Percentiles rank a stretch among this genome's conserved stretches.
Conservation (phyloP, 2,113 vertebrate genomes). For the Arothron firmamentum region DNA sequence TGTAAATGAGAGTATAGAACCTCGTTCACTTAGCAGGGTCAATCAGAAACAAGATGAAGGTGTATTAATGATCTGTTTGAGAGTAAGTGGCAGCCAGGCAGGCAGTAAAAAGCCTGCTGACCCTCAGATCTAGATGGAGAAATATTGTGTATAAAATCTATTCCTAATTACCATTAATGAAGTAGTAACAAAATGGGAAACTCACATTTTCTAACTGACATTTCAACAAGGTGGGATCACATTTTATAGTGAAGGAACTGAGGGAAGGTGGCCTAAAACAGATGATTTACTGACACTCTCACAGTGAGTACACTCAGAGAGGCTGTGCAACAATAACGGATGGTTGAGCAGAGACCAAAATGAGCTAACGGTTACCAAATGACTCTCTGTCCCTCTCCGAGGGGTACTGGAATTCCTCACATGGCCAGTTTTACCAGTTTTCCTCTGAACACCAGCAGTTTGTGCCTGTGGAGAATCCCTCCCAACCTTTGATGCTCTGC, state of each 20-base stretch:
- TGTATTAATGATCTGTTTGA: constrained; percentile 45
- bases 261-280: constrained; percentile 8
- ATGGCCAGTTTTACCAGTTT: constrained; percentile 27
- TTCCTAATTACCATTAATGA: neutral
- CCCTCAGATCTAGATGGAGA: too few species aligned
- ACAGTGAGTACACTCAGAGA: constrained; percentile 28
- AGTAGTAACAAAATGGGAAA: neutral
- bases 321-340: constrained; percentile 43
- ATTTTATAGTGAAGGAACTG: constrained; percentile 2
- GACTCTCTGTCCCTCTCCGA: constrained; percentile 23
- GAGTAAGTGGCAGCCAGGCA: constrained; percentile 16
- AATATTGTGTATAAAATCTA: neutral
- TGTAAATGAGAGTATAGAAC: constrained; percentile 65
- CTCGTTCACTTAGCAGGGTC: constrained; percentile 69
- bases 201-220: neutral
- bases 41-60: constrained; percentile 72
- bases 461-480: constrained; percentile 23
- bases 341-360: constrained; percentile 31
- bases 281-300: constrained; percentile 35
- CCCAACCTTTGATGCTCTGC: constrained; percentile 26
- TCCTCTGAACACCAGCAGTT: constrained; percentile 30
- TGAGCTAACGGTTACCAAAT: constrained; percentile 26
- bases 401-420: constrained; percentile 33
- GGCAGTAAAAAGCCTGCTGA: neutral
- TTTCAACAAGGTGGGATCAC: neutral